Evolutionary conservation across 2,888 invertebrate species (phyloP).

Genomic region (Chymomyza procnemis): DNA sequence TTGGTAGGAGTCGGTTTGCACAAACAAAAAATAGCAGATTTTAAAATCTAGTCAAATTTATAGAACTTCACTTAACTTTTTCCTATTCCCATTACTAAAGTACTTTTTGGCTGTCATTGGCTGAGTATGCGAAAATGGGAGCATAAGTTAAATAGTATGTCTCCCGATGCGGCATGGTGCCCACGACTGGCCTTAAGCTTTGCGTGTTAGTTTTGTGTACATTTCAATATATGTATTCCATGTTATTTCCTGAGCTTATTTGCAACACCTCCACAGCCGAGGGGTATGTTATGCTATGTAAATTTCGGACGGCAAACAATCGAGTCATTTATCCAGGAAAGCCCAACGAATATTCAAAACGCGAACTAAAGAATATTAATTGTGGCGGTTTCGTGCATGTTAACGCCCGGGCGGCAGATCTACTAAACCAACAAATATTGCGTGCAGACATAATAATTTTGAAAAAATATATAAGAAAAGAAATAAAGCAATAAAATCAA

Average conservation of each 20-base stretch:
- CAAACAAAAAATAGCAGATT: too few relatives aligned
- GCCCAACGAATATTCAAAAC: conserved; percentile 56
- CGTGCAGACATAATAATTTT: conserved; percentile 64
- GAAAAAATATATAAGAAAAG: conserved; percentile 23
- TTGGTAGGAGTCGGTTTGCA: too few relatives aligned
- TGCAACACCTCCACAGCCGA: conserved; percentile 42
- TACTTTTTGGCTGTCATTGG: too few relatives aligned
- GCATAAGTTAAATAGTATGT: not conserved
- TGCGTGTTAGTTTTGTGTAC: not conserved
- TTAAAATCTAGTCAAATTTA: too few relatives aligned
- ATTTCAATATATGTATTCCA: conserved; percentile 16
- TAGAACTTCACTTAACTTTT: too few relatives aligned
- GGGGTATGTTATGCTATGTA: conserved; percentile 52
- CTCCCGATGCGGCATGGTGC: not conserved
- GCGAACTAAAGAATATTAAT: conserved; percentile 41
- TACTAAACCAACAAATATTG: conserved; percentile 57
- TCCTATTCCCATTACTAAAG: too few relatives aligned
- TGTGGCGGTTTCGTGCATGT: conserved; percentile 41
- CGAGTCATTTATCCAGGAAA: conserved; percentile 52
- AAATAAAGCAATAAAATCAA: conserved; percentile 7
- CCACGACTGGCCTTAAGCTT: not conserved
- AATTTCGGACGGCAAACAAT: conserved; percentile 45
- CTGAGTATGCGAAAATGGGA: not conserved
- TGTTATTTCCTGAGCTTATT: conserved; percentile 54
- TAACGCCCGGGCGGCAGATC: conserved; percentile 23